Conservation (phyloP, 2,113 vertebrate species). For the Symphodus melops region DNA sequence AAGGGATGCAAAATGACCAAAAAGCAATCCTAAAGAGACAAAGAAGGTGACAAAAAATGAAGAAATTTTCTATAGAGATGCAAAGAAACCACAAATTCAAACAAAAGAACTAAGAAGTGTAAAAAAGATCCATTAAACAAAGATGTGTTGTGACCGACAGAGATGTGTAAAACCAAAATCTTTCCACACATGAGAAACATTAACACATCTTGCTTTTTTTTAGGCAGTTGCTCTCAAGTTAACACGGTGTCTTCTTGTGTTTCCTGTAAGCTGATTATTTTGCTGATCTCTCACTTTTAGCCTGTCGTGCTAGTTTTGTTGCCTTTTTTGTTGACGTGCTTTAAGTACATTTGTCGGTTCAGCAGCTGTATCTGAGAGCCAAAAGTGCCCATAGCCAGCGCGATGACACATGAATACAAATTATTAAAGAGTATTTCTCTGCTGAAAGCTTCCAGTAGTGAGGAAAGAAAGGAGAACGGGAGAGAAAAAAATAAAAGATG, state of each 20-base stretch:
- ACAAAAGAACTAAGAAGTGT: neutral
- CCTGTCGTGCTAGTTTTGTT: conserved; percentile 19
- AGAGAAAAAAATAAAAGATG: conserved; percentile 3
- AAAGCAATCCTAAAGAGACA: neutral
- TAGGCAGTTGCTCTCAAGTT: conserved; percentile 9
- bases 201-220: conserved; percentile 1
- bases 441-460: conserved; percentile 63
- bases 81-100: neutral
- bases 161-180: neutral
- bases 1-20: neutral
- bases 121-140: neutral
- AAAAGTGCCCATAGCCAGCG: conserved; percentile 59
- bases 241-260: neutral
- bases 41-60: neutral
- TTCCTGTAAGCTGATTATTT: conserved; percentile 39
- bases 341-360: conserved; percentile 47
- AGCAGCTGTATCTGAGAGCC: conserved; percentile 58
- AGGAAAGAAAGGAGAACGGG: conserved; percentile 31
- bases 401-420: conserved; percentile 69
- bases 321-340: conserved; percentile 27
- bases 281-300: conserved; percentile 43
- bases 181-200: conserved; percentile 15
- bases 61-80: neutral
- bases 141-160: neutral
- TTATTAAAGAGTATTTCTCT: conserved; percentile 69